Evolutionary conservation across 2,888 invertebrate genomes (phyloP).

Genomic region (Drosophila atripex): DNA sequence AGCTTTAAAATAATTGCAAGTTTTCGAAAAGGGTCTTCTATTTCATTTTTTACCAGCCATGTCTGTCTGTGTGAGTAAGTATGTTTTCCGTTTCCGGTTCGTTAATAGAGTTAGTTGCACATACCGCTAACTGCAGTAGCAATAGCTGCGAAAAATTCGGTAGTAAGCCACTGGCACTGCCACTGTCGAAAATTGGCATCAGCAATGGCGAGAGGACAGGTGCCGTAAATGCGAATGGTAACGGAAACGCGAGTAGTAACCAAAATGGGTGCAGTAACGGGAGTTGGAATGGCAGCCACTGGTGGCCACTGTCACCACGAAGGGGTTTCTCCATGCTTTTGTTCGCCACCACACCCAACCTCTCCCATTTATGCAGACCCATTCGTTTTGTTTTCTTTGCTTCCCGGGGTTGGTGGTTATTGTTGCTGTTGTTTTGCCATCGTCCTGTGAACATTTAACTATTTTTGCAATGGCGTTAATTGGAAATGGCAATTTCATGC

Average conservation of each 20-base stretch:
- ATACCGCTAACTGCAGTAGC: constrained; percentile 53
- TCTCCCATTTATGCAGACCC: constrained; percentile 5
- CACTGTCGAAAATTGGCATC: constrained; percentile 32
- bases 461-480: constrained; percentile 80
- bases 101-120: constrained; percentile 82
- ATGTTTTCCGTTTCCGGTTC: constrained; percentile 78
- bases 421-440: constrained; percentile 36
- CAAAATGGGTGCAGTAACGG: constrained; percentile 14
- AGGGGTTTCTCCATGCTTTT: not conserved
- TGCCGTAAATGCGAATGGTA: constrained; percentile 13
- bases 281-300: constrained; percentile 10
- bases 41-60: constrained; percentile 7
- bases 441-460: constrained; percentile 70
- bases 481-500: constrained; percentile 81
- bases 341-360: not conserved
- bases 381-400: constrained; percentile 46
- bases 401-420: constrained; percentile 43
- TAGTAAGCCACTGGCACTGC: constrained; percentile 42
- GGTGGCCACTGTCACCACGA: constrained; percentile 46
- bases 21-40: constrained; percentile 4
- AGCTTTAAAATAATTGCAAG: no score
- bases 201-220: constrained; percentile 19
- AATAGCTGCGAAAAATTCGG: constrained; percentile 42
- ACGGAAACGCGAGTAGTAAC: constrained; percentile 10
- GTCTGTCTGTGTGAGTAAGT: constrained; percentile 16